Evolutionary conservation across 2,797 vertebrate genomes (phyloP), one percentile per base, ranked within the genome.

Genomic region (Gadopsis marmoratus): DNA sequence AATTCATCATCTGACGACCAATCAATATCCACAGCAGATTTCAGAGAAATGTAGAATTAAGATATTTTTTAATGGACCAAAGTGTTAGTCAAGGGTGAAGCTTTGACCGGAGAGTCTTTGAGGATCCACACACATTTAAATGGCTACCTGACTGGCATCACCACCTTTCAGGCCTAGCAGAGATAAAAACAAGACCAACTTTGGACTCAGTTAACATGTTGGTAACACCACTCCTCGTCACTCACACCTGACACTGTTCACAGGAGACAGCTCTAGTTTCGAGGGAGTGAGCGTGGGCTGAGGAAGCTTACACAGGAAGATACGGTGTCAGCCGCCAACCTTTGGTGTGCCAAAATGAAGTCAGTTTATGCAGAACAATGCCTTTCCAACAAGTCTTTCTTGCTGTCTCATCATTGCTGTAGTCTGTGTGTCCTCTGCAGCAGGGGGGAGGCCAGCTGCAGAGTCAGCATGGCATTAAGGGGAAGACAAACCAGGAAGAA

Each of bases 371-470:
- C 64, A 76, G 58, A 60, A 53, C 53, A 29, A 14, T 4, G 43
- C 60, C 58, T 62, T 43, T 17, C 17, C 26, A 16, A 37, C 21
- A 29, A 63, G 61, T 56, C 67, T 73, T 66, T 88, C 88, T 71
- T 76, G 88, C 89, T 83, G 79, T 48, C 58, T 93, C 90, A 89
- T 90, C 86, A 67, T 11, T 68, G 76, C 56, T 23, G 69, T 51
- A 78, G 76, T 84, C 76, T 77, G 54, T 69, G 48, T 59, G 74
- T 59, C 83, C 61, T 68, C 74, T 79, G 79, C 75, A 50, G 70
- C 8, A 17, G 68, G 39, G 41, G 45, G 39, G n/a, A 7, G 41
- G 56, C n/a, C 9, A 8, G n/a, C 33, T 88, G 86, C 82, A 39
- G 53, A 83, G 90, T 93, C 91, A 84, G 92, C 91, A 68, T 11